Base-by-base conservation (phyloP, 2,888 invertebrate genomes). In the Diadromus collaris region DNA sequence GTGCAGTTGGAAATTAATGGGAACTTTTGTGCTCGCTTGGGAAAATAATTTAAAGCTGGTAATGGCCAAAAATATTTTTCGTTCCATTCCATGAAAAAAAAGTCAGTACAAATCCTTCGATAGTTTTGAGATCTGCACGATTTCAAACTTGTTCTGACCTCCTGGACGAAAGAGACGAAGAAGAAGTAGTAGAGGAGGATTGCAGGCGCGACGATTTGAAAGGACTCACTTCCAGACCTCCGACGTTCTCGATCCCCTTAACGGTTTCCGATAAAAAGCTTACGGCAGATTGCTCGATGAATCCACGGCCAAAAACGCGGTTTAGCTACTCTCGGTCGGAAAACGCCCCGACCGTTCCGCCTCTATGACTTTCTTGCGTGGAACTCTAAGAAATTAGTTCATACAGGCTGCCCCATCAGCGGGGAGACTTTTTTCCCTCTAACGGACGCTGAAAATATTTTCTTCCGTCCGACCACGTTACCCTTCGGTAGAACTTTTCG, bases 261-360 rank as follows among this genome's bases (percentile, higher is more conserved):
- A 86, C 83, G 86, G 84, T 83, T 10, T 74, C 79, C 84, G 84
- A 86, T 86, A 86, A 86, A 86, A 86, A 85, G 86, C 85, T 86
- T 86, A 86, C 81, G 81, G 80, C 72, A 81, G 84, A 86, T 86
- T 82, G 82, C 80, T 67, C 80, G 77, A 69, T 41, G 46, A 60
- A 69, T 69, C 58, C 58, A 32, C 6, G 9, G 56, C 16, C 24
- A 54, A 54, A 54, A 13, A 24, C 54, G 21, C 27, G 48, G 6
- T 27, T 54, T 16, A 24, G 54, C 21, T 21, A 54, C 54, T 9
- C 54, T 27, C 13, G 27, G 27, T 2, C 58, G 27, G 32, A 27
- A 32, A 56, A 68, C 29, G 27, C 41, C 19, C 34, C 5, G 38
- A 58, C 19, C 38, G 27, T 7, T 34, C 19, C 19, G 19, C 1